Evolutionary conservation across 2,888 invertebrate species (phyloP).

Genomic region (Crepidodera aurea): DNA sequence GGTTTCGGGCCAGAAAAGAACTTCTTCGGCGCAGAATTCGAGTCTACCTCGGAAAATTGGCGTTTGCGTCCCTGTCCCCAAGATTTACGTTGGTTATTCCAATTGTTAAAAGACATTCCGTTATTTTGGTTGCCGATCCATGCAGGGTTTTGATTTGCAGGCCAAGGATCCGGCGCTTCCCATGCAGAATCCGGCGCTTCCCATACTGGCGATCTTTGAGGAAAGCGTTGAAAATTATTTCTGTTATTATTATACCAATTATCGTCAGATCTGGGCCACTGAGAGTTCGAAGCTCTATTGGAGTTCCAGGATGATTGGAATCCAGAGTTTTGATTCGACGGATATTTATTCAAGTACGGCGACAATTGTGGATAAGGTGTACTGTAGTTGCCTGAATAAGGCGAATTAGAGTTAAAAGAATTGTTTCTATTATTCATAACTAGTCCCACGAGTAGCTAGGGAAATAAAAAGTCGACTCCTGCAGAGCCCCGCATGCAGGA

Average conservation of each 20-base stretch:
- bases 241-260: no score
- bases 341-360: not conserved
- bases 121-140: not conserved
- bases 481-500: conserved; percentile 35
- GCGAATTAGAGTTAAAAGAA: conserved; percentile 5
- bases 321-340: not conserved
- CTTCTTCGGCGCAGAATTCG: not conserved
- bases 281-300: no score
- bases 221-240: no score
- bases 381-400: not conserved
- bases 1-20: no score
- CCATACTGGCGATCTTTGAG: conserved; percentile 13
- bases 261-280: no score
- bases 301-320: not conserved
- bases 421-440: conserved; percentile 20
- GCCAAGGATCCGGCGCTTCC: not conserved
- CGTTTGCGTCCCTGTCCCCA: no score
- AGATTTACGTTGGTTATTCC: no score
- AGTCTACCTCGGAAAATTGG: no score
- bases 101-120: no score
- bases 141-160: conserved; percentile 4
- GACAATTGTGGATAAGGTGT: not conserved
- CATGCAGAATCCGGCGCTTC: not conserved
- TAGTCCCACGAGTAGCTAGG: conserved; percentile 36
- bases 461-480: conserved; percentile 29